These are phyloP conservation scores for Gambelia wislizenii DNA, from an alignment of 2,797 vertebrate genomes.

Conservation along the genomic window DNA sequence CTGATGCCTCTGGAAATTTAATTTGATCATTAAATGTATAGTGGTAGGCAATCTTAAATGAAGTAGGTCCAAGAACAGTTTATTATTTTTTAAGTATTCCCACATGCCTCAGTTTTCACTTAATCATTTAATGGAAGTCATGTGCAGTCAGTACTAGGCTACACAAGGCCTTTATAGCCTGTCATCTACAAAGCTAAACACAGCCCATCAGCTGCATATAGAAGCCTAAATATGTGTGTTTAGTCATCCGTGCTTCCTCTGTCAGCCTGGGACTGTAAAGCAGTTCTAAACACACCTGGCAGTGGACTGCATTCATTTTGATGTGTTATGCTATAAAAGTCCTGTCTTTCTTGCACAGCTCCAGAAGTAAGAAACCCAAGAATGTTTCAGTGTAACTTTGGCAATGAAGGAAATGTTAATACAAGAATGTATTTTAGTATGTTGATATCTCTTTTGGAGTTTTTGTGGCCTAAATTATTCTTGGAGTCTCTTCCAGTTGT, in stretches of 20 bases:
- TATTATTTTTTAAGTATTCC: not conserved
- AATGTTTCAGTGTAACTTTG: not conserved
- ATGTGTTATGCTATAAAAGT: not conserved
- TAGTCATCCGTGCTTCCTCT: not conserved
- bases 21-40: not conserved
- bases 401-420: not conserved
- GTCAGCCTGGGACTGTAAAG: not conserved
- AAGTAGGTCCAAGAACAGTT: not conserved
- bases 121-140: not conserved
- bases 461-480: not conserved
- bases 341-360: not conserved
- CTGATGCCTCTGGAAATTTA: not conserved
- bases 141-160: not conserved
- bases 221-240: not conserved
- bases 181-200: not conserved
- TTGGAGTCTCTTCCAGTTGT: no score
- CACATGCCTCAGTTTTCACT: not conserved
- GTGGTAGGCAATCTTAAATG: not conserved
- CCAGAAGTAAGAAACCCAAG: not conserved
- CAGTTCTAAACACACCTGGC: not conserved
- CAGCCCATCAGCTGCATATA: not conserved
- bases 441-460: not conserved
- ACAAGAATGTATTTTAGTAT: not conserved
- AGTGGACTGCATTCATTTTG: not conserved
- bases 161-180: not conserved